These are phyloP conservation scores for Apamea anceps DNA, from an alignment of 2,888 invertebrate genomes.

Conservation along the genomic window DNA sequence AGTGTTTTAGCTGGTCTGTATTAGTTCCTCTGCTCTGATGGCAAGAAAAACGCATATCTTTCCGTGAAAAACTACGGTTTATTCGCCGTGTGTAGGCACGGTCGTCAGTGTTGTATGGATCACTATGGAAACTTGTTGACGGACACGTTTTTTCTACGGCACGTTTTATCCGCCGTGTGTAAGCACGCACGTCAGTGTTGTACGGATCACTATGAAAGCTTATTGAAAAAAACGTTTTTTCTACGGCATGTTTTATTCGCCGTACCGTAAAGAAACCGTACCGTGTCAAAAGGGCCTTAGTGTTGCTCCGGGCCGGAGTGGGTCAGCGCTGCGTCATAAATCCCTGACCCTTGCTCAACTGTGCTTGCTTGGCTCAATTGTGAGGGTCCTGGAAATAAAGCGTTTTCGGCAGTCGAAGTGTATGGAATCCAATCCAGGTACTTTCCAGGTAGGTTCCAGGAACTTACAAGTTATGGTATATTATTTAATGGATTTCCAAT, in stretches of 20 bases:
- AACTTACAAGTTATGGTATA: background rate
- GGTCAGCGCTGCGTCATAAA: conserved; percentile 22
- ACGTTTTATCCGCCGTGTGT: no score
- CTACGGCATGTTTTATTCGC: background rate
- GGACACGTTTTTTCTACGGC: no score
- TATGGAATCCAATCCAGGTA: background rate
- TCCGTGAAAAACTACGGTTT: no score
- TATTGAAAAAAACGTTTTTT: no score
- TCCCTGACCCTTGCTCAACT: conserved; percentile 6
- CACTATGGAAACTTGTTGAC: no score
- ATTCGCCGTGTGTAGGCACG: no score
- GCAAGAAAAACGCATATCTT: no score
- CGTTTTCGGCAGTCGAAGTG: background rate
- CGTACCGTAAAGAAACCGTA: background rate
- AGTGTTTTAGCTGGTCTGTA: background rate
- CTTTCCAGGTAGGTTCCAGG: no score
- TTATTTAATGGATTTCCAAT: background rate
- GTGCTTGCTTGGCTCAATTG: background rate
- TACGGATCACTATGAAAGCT: no score
- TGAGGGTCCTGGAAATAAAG: background rate
- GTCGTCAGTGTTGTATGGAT: no score
- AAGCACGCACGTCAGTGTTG: no score
- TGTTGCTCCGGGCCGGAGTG: background rate
- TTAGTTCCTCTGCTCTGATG: no score
- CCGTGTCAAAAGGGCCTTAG: background rate